phyloP scores from a whole-genome alignment of 2,888 invertebrate species.

The Pheosia tremula region DNA sequence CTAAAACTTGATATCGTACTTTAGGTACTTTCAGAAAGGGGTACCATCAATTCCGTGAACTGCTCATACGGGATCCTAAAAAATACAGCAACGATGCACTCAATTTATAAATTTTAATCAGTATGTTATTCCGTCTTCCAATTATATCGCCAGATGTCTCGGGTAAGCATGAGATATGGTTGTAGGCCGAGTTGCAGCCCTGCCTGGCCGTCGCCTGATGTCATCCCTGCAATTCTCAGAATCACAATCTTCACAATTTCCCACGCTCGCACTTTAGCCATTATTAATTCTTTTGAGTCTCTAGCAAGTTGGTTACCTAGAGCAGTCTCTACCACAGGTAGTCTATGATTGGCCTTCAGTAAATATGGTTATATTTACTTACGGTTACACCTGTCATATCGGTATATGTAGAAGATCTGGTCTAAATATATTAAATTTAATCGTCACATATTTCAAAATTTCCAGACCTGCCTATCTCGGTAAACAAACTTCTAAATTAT shows the following conservation, averaged over 20 bases:
- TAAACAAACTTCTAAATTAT: slow-evolving; percentile 1
- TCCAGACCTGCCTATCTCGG: background rate
- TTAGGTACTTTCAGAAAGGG: background rate
- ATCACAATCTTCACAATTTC: background rate
- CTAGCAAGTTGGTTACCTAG: too few species aligned
- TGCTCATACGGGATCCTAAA: background rate
- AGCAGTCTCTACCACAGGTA: too few species aligned
- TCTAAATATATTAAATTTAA: background rate
- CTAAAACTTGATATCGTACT: background rate
- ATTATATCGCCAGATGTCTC: background rate
- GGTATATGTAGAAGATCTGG: background rate
- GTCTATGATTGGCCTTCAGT: too few species aligned
- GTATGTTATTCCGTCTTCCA: background rate
- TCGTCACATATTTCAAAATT: background rate
- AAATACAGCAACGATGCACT: background rate
- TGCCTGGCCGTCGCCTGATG: background rate
- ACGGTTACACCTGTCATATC: too few species aligned
- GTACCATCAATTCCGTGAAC: background rate
- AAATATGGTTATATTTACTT: too few species aligned
- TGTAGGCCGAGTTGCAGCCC: background rate
- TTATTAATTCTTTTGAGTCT: too few species aligned
- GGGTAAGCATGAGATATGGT: background rate
- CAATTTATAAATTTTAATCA: slow-evolving; percentile 2
- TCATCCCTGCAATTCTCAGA: slow-evolving; percentile 1
- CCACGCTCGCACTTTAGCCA: too few species aligned